Conservation (phyloP, 2,797 vertebrate genomes). For the Eulemur albifrons region DNA sequence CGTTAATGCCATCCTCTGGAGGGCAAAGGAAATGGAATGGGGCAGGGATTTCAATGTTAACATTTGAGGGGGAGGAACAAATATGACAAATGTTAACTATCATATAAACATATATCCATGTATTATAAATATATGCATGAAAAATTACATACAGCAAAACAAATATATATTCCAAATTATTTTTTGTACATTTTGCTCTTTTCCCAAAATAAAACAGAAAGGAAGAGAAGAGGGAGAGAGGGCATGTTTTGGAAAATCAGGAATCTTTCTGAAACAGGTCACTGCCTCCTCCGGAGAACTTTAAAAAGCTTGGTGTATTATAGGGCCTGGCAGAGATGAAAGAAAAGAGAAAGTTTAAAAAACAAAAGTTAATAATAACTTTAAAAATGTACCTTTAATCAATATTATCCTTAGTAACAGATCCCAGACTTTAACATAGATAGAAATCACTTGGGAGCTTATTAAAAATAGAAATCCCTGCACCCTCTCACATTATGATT, state of each 20-base stretch:
- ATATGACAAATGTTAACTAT: neutral
- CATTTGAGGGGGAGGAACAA: neutral
- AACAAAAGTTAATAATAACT: neutral
- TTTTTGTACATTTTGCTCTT: neutral
- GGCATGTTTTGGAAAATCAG: neutral
- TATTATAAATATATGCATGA: neutral
- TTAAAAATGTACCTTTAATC: conserved; percentile 19
- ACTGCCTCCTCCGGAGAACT: neutral
- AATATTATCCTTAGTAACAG: neutral
- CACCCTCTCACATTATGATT: neutral
- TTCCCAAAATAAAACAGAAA: neutral
- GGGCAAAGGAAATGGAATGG: neutral
- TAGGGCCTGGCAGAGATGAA: neutral
- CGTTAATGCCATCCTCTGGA: neutral
- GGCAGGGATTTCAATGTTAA: neutral
- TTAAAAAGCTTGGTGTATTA: neutral
- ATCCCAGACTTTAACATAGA: neutral
- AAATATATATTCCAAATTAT: neutral
- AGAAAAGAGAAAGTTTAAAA: neutral
- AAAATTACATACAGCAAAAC: neutral
- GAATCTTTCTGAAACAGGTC: neutral
- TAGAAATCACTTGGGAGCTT: neutral
- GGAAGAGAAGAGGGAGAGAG: neutral
- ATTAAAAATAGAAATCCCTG: conserved; percentile 22
- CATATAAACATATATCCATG: neutral